Base-by-base conservation (phyloP, 2,113 vertebrate genomes). In the Carassius carassius region DNA sequence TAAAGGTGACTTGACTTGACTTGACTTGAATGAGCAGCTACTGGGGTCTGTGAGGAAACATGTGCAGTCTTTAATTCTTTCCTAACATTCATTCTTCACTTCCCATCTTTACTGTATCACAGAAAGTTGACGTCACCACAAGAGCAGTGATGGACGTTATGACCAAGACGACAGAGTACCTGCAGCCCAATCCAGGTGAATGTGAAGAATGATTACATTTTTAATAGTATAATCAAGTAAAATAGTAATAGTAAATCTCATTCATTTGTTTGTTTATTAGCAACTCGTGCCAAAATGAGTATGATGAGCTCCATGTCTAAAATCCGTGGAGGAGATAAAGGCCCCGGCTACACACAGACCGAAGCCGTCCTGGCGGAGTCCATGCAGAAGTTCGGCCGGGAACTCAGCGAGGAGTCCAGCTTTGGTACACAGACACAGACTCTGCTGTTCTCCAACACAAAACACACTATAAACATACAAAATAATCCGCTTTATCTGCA, bases 231-330 rank as follows among this genome's bases (percentile, higher is more conserved):
- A 29, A 29, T 29, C 29, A 29, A 29, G 29, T 29, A 29, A 29
- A 29, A 29, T 29, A 29, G 29, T 29, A 29, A 29, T 29, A 29
- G 29, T 37, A 37, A 7, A 37, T 37, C 37, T 37, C 37, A 37
- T 37, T 37, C 37, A 7, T 37, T 54, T 51, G n/a, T 44, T 62
- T 88, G 51, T 87, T 79, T 84, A 51, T 88, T 14, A 99, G 98
- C 98, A 85, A 97, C 98, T 90, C 96, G 98, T 94, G 98, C 98
- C 89, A 99, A 98, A 93, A 96, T 99, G 94, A 99, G 95, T 93
- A 99, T 99, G 98, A 98, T 99, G 91, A 99, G 98, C 94, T 99
- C 98, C 81, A 99, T 99, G 98, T 99, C 98, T n/a, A 98, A 98
- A 92, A 99, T 99, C 77, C 94, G 98, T 2, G 98, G 98, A 0